Evolutionary conservation across 2,888 invertebrate genomes (phyloP), one percentile per base, ranked within the genome.

Genomic region (Suillia variegata): DNA sequence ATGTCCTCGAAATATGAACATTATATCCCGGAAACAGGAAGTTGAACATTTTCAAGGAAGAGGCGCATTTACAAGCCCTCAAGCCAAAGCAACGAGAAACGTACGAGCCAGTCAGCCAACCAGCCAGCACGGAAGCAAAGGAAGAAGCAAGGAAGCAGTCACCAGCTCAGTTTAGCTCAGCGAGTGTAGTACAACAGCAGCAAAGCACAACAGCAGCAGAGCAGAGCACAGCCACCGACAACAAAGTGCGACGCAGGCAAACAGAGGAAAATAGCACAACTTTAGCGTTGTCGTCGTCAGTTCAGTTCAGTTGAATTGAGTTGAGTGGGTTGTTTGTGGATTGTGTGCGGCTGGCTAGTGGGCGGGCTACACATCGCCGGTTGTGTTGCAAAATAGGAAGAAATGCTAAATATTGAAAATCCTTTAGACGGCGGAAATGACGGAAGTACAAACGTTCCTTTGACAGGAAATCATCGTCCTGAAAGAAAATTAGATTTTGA

Each of bases 11-110:
- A 80, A 79, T 80, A 77, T 80, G 80, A 80, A 80, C 79, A 79
- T 79, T 80, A 79, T 80, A 80, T 80, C 80, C 81, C 81, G 80
- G 80, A 80, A 80, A 80, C 81, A 76, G 80, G 80, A 80, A 80
- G 80, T 78, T 78, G 78, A 80, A 78, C 81, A 80, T 80, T 80
- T 80, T 78, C 80, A 80, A 80, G 80, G 80, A 80, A 80, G 80
- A 70, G 70, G 69, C n/a, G n/a, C 69, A 70, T 71, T 72, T 71
- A 73, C 69, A 73, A 74, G 74, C 71, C 70, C 70, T 73, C 67
- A 63, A 65, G 65, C 65, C 59, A 26, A n/a, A n/a, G n/a, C n/a
- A 52, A 18, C 20, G 38, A 58, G 38, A 45, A 17, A 42, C 21
- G 21, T 61, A 64, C 59, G 64, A 64, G 63, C 53, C 38, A 51